Base-by-base conservation (phyloP, 2,888 invertebrate species). In the Lomographa bimaculata region DNA sequence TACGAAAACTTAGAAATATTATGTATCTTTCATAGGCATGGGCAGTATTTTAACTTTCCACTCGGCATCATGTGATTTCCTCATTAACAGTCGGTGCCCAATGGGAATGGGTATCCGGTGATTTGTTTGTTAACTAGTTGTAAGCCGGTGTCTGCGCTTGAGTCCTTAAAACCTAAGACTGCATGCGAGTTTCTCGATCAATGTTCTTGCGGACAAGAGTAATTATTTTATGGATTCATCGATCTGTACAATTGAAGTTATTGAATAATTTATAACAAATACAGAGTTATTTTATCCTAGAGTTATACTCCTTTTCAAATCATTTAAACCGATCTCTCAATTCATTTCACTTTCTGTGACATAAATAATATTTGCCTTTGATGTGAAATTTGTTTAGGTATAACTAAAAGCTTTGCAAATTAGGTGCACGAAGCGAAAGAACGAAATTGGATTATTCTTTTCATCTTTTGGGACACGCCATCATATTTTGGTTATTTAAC, bases 31-130 rank as follows among this genome's bases (percentile, higher is more conserved):
- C 45, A 40, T 42, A 23, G 45, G 27, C 16, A 35, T 38, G 38
- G 32, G 27, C 21, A 21, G 36, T 40, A 39, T 54, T 54, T 46
- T 32, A 49, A 49, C 49, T 51, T 54, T 54, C 49, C 47, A 46
- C 40, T 45, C 38, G 42, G 43, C 54, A 41, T 54, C 54, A 51
- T 54, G 54, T 51, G 40, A 54, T 54, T 54, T 54, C 51, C 54
- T 43, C 49, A 54, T 49, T 51, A 54, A 49, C 49, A 32, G 44
- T 41, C 36, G n/a, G 32, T 41, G 39, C 51, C 46, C 50, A 49
- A 47, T 43, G 46, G 38, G 40, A 49, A 47, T 43, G 46, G 38
- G 40, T 39, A 39, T 54, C 54, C 51, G 54, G 51, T 34, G 18
- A 47, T 54, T 51, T 50, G 41, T 45, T 51, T 36, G 45, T 51